Percentiles rank a stretch among this genome's conserved stretches.
Evolutionary conservation across 2,888 invertebrate species (phyloP).

Genomic region (Epistrophe eligans): DNA sequence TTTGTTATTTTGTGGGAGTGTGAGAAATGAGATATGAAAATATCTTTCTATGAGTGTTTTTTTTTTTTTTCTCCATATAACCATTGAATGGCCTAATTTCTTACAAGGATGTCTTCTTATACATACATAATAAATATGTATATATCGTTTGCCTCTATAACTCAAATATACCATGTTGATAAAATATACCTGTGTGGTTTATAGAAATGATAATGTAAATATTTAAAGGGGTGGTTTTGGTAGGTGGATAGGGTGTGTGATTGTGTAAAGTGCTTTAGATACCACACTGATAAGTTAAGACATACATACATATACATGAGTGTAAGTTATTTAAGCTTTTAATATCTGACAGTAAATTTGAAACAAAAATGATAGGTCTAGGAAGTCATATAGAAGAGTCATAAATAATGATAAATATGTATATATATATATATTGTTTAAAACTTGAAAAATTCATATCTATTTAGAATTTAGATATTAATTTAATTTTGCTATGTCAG

Average conservation of each 20-base stretch:
- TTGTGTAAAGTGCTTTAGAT: constrained; percentile 29
- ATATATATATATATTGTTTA: background rate
- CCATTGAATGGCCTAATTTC: constrained; percentile 63
- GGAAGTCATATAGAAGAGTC: constrained; percentile 5
- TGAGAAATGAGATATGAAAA: constrained; percentile 13
- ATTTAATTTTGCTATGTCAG: too few relatives aligned
- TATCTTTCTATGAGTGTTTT: constrained; percentile 49
- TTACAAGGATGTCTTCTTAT: constrained; percentile 30
- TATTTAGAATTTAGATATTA: too few relatives aligned
- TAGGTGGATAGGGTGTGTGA: background rate
- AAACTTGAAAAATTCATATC: background rate
- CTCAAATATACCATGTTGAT: background rate
- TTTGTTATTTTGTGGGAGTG: constrained; percentile 38
- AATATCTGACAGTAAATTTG: constrained; percentile 1
- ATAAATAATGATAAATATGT: constrained; percentile 15
- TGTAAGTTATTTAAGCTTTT: constrained; percentile 25
- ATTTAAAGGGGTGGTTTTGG: background rate
- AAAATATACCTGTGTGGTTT: constrained; percentile 13
- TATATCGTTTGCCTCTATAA: background rate
- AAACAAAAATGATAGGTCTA: constrained; percentile 5
- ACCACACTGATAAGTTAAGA: background rate
- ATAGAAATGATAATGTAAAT: constrained; percentile 10
- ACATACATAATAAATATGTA: too few relatives aligned
- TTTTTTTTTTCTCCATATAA: constrained; percentile 56
- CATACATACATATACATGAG: too few relatives aligned